Percentiles rank a stretch among this genome's conserved stretches.
These are phyloP conservation scores for Phenganax marumi DNA, from an alignment of 92 coral and sea anemone genomes.

Conservation along the genomic window DNA sequence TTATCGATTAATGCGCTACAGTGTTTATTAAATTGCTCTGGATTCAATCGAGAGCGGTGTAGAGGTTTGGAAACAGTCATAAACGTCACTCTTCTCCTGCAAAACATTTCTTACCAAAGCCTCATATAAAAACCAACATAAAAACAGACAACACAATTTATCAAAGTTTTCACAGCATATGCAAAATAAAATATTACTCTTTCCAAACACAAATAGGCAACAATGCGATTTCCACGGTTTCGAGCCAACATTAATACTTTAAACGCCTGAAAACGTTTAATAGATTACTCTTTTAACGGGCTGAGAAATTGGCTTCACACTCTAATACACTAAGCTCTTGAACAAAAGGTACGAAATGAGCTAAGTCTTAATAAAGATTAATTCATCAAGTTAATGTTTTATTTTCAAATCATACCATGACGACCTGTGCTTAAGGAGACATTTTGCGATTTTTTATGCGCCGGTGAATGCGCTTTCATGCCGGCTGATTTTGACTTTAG, in stretches of 20 bases:
- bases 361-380: conserved; percentile 22
- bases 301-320: background rate
- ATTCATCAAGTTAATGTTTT: conserved; percentile 18
- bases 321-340: background rate
- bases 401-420: conserved; percentile 1
- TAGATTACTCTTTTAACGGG: conserved; percentile 22
- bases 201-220: background rate
- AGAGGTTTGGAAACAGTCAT: too few species aligned
- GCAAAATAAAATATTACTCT: background rate
- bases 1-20: too few species aligned
- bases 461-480: too few species aligned
- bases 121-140: background rate
- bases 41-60: too few species aligned
- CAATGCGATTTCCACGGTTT: background rate
- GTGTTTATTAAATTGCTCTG: too few species aligned
- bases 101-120: too few species aligned
- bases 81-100: background rate
- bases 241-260: background rate
- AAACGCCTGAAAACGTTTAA: background rate
- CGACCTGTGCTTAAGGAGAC: background rate
- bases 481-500: too few species aligned
- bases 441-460: too few species aligned
- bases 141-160: background rate
- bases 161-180: background rate
- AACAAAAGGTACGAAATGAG: conserved; percentile 1